A percentile compares a stretch with the other conserved stretches of the same genome.
Evolutionary conservation across 2,888 invertebrate genomes (phyloP).

Genomic region (Acrobasis consociella): DNA sequence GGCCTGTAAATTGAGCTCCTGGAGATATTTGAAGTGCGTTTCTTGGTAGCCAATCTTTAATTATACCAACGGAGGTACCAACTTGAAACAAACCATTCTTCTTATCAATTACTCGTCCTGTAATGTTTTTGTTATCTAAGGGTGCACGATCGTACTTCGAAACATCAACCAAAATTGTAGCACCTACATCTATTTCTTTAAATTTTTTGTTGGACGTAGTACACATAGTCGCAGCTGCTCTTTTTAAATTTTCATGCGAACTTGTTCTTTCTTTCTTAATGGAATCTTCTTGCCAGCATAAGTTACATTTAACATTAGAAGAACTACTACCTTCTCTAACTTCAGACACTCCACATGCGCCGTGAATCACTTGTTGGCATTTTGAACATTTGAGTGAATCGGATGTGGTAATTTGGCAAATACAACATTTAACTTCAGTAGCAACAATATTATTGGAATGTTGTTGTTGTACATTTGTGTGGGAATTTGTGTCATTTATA

Average conservation of each 20-base stretch:
- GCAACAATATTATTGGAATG: conserved; percentile 27
- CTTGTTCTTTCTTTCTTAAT: conserved; percentile 24
- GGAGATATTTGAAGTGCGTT: conserved; percentile 23
- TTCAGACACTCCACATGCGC: conserved; percentile 16
- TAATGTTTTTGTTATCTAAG: conserved; percentile 26
- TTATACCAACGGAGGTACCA: conserved; percentile 26
- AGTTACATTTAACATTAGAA: conserved; percentile 16
- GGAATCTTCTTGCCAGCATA: conserved; percentile 19
- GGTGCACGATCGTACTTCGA: conserved; percentile 27
- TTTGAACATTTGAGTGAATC: conserved; percentile 27
- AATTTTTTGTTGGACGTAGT: conserved; percentile 23
- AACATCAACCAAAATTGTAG: conserved; percentile 26
- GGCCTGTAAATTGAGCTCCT: conserved; percentile 12
- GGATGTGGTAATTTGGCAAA: conserved; percentile 27
- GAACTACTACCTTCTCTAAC: conserved; percentile 9
- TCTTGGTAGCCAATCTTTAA: conserved; percentile 27
- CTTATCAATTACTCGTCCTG: conserved; percentile 26
- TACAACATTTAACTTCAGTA: conserved; percentile 27
- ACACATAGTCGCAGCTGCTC: conserved; percentile 26
- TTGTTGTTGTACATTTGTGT: conserved; percentile 27
- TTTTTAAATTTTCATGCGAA: conserved; percentile 25
- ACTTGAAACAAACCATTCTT: conserved; percentile 20
- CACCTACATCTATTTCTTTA: conserved; percentile 23
- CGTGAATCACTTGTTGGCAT: conserved; percentile 25
- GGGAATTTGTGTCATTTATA: conserved; percentile 25